Conservation (phyloP, 1,140 invertebrate genomes). For the Lepidurus apus region DNA sequence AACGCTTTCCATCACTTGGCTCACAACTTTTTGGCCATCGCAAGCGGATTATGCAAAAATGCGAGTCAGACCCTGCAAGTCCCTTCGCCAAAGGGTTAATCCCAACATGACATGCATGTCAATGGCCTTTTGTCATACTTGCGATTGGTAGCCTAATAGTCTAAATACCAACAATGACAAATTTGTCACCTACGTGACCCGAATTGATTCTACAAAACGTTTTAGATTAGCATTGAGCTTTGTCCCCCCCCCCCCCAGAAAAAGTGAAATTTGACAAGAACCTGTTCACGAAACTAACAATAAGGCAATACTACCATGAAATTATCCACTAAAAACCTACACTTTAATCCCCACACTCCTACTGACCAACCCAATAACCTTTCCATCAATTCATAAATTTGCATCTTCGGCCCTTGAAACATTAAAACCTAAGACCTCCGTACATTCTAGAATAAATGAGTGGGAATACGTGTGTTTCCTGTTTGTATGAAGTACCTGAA, state of each 20-base stretch:
- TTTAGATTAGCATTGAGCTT: background rate
- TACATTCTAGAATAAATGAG: too few species aligned
- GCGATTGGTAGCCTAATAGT: background rate
- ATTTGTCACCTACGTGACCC: background rate
- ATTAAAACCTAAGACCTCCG: too few species aligned
- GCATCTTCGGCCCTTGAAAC: too few species aligned
- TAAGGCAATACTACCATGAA: too few species aligned
- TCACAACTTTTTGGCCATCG: background rate
- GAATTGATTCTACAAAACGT: background rate
- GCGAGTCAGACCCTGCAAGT: background rate
- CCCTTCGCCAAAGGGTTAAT: background rate
- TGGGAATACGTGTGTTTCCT: too few species aligned
- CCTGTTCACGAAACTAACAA: too few species aligned
- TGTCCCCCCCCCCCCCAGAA: background rate
- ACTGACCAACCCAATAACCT: too few species aligned
- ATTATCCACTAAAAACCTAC: too few species aligned
- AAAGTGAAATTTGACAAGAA: too few species aligned
- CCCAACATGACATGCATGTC: background rate
- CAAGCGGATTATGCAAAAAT: conserved; percentile 1
- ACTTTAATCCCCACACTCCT: too few species aligned
- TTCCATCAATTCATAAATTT: too few species aligned
- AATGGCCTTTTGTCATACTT: background rate
- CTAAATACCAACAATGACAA: background rate
- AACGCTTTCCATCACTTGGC: background rate
- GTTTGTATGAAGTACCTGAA: too few species aligned